These are phyloP conservation scores for Varanus komodoensis DNA, from an alignment of 2,113 vertebrate species.

Conservation along the genomic window DNA sequence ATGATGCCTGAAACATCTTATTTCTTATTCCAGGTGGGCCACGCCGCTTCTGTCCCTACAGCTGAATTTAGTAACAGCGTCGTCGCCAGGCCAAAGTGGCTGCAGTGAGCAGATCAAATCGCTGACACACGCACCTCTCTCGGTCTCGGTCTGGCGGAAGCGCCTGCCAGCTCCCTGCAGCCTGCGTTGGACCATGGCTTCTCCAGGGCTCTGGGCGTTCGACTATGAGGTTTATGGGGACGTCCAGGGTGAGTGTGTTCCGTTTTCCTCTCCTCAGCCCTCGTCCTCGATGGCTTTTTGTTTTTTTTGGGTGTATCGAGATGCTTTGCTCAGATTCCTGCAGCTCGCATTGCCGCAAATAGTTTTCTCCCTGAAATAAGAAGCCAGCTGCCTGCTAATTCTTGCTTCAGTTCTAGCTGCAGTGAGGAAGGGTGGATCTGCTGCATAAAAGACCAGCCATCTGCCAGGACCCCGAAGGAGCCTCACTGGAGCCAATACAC, in stretches of 20 bases:
- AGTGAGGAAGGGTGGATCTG: neutral
- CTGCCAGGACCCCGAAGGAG: conserved; percentile 1
- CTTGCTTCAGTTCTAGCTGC: neutral
- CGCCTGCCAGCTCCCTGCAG: neutral
- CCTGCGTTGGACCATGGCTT: conserved; percentile 40
- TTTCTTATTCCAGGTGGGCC: neutral
- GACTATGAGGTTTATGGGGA: conserved; percentile 70
- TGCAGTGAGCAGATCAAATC: conserved; percentile 27
- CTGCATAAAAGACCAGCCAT: neutral
- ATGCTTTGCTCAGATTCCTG: neutral
- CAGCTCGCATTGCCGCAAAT: conserved; percentile 13
- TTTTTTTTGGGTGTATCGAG: neutral
- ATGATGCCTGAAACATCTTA: too few relatives aligned
- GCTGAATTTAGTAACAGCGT: conserved; percentile 28
- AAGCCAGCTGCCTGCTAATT: conserved; percentile 20
- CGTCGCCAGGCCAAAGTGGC: conserved; percentile 13
- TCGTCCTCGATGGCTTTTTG: neutral
- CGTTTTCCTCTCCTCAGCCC: neutral
- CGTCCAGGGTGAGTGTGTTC: conserved; percentile 61
- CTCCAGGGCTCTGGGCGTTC: conserved; percentile 53
- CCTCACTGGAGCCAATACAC: conserved; percentile 15
- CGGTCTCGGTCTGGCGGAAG: neutral
- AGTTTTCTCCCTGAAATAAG: conserved; percentile 28
- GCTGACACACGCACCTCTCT: neutral
- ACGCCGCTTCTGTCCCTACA: neutral